Conservation (phyloP, 2,113 vertebrate genomes). For the Spheniscus mendiculus region DNA sequence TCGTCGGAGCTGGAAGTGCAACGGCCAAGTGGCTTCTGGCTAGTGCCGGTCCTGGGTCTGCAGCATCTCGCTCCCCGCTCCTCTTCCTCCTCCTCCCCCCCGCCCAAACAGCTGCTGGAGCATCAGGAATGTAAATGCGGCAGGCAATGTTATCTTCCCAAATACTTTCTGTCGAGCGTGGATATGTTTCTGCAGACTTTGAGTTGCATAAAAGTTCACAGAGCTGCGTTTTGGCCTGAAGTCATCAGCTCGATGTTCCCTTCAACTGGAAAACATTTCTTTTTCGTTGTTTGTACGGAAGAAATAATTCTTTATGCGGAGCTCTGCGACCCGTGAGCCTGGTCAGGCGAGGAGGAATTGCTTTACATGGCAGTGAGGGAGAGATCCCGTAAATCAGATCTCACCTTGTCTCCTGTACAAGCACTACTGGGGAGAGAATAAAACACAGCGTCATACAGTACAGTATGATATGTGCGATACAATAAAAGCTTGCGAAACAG, state of each 20-base stretch:
- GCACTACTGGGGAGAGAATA: background rate
- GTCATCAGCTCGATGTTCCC: background rate
- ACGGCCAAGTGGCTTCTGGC: background rate
- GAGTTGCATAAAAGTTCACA: background rate
- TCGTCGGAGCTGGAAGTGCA: background rate
- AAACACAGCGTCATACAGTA: rapidly evolving
- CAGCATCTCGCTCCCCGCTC: rapidly evolving
- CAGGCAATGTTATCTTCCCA: background rate
- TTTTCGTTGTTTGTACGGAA: background rate
- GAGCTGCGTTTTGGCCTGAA: background rate
- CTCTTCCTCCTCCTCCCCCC: background rate
- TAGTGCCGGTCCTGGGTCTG: background rate
- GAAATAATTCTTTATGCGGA: rapidly evolving
- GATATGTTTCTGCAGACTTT: background rate
- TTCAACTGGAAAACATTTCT: background rate
- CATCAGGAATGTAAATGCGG: background rate
- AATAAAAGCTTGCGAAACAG: background rate
- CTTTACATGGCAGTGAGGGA: background rate
- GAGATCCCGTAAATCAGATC: background rate
- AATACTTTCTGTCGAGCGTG: background rate
- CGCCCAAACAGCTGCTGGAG: background rate
- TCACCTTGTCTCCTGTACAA: background rate
- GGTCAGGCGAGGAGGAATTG: background rate
- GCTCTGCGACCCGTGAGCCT: background rate
- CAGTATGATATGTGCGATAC: rapidly evolving